phyloP scores from a whole-genome alignment of 1,140 invertebrate species.

The Scaptomyza graminum region DNA sequence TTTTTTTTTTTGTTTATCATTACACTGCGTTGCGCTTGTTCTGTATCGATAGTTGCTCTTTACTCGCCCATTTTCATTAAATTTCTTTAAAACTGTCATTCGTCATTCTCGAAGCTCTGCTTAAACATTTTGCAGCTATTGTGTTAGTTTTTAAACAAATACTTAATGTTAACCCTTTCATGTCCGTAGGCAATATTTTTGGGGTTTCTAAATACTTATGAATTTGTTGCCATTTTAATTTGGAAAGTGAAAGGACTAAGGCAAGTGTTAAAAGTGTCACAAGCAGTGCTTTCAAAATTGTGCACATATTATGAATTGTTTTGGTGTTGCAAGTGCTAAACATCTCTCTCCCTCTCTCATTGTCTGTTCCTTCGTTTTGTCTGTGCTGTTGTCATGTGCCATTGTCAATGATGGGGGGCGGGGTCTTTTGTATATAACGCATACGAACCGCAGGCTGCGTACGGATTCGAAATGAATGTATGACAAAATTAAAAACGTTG shows the following conservation, averaged over 20 bases:
- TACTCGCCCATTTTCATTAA: not conserved
- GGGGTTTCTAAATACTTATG: too few relatives aligned
- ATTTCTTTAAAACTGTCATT: not conserved
- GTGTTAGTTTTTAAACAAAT: too few relatives aligned
- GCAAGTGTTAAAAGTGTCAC: too few relatives aligned
- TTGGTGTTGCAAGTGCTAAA: not conserved
- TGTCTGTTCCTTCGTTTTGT: not conserved
- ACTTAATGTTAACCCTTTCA: too few relatives aligned
- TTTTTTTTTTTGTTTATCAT: not conserved
- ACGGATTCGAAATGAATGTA: constrained; percentile 20
- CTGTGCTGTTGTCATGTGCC: constrained; percentile 3
- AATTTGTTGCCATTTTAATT: too few relatives aligned
- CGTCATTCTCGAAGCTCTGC: not conserved
- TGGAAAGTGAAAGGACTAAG: too few relatives aligned
- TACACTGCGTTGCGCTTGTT: not conserved
- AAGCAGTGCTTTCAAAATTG: not conserved
- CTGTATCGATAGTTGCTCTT: not conserved
- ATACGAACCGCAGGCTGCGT: constrained; percentile 20
- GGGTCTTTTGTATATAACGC: constrained; percentile 16
- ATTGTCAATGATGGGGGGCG: constrained; percentile 23
- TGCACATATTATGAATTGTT: not conserved
- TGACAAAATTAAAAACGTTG: constrained; percentile 20
- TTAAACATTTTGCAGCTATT: too few relatives aligned
- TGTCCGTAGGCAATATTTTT: too few relatives aligned
- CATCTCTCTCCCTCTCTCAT: not conserved